These are phyloP conservation scores for Globodera ellingtonae DNA, from an alignment of 1,140 invertebrate genomes.

Conservation along the genomic window DNA sequence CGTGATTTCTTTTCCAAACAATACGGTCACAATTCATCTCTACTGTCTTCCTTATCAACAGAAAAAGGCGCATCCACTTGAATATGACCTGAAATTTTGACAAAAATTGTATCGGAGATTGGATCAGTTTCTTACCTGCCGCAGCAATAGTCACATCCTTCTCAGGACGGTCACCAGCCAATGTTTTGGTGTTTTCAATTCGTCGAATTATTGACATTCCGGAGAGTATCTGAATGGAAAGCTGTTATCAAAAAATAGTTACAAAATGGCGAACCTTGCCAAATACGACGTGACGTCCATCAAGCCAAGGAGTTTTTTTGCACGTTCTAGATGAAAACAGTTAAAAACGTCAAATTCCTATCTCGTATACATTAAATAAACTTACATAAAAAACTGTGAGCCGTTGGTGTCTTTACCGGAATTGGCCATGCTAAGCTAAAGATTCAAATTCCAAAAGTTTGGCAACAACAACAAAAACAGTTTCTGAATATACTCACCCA, in stretches of 20 bases:
- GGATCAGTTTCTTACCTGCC: background rate
- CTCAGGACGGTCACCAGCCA: conserved; percentile 64
- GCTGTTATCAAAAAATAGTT: too few species aligned
- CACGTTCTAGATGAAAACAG: conserved; percentile 72
- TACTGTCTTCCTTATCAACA: conserved; percentile 64
- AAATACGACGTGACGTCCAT: conserved; percentile 88
- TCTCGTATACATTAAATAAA: conserved; percentile 64
- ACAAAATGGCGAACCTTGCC: conserved; percentile 75
- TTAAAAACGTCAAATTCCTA: too few species aligned
- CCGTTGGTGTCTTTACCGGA: conserved; percentile 73
- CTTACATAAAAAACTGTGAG: conserved; percentile 94
- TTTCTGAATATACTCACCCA: conserved; percentile 73
- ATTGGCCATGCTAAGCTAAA: conserved; percentile 89
- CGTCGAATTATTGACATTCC: conserved; percentile 66
- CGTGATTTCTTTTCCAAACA: background rate
- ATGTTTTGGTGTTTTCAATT: conserved; percentile 64
- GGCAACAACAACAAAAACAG: conserved; percentile 68
- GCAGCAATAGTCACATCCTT: conserved; percentile 67
- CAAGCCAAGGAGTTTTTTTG: conserved; percentile 83
- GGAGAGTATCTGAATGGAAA: conserved; percentile 78
- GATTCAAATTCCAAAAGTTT: conserved; percentile 9
- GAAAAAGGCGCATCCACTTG: conserved; percentile 65
- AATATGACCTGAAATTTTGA: conserved; percentile 57
- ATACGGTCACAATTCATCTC: conserved; percentile 32
- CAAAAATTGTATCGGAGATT: background rate